Conservation (phyloP, 2,797 vertebrate species). For the Tragelaphus oryx region DNA sequence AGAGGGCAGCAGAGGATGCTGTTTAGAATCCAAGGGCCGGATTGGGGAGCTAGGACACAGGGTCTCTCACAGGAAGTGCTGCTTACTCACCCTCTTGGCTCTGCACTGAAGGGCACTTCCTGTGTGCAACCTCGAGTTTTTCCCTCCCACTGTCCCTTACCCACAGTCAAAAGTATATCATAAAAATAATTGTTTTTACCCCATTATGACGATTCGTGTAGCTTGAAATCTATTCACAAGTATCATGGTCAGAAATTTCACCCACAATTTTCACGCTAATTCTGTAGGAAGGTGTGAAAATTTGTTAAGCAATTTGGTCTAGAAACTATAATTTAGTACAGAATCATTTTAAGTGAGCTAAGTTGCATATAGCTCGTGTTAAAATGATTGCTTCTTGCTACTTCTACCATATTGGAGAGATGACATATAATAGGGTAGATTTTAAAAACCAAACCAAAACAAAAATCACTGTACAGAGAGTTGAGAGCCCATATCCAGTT, state of each 20-base stretch:
- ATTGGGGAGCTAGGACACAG: not conserved
- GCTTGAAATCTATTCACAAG: not conserved
- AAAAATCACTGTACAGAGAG: not conserved
- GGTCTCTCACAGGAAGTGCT: not conserved
- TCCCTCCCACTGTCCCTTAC: not conserved
- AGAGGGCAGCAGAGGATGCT: constrained; percentile 48
- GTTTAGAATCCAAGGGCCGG: not conserved
- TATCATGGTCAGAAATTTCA: not conserved
- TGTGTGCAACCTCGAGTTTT: not conserved
- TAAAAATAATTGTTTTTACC: not conserved
- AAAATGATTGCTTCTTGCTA: not conserved
- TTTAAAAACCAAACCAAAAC: not conserved
- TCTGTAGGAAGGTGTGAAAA: not conserved
- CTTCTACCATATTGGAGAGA: not conserved
- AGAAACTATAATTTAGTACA: not conserved
- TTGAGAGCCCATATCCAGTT: not conserved
- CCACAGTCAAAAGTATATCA: not conserved
- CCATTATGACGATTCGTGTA: not conserved
- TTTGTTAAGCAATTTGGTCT: not conserved
- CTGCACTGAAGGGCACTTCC: fast-evolving
- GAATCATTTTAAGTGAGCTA: not conserved
- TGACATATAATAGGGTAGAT: not conserved
- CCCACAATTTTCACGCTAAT: not conserved
- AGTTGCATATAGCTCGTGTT: not conserved
- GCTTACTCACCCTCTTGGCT: not conserved